Conservation (phyloP, 2,888 invertebrate genomes). For the Acanthococcus lagerstroemiae region DNA sequence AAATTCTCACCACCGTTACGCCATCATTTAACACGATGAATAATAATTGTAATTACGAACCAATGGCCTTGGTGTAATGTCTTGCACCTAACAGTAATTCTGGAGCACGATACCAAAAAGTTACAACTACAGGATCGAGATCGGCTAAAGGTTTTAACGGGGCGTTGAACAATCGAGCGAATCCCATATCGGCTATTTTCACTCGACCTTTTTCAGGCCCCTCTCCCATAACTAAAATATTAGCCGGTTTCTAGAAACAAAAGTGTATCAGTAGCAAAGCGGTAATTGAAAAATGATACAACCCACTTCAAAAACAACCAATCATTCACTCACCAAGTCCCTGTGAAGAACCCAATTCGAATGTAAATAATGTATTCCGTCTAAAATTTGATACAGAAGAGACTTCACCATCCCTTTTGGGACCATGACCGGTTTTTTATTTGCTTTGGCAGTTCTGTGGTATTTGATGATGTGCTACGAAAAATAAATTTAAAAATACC, state of each 20-base stretch:
- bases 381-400: conserved; percentile 90
- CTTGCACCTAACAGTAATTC: conserved; percentile 87
- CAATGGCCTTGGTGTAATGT: conserved; percentile 96
- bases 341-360: conserved; percentile 98
- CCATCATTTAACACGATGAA: too few species aligned
- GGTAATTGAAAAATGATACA: too few species aligned
- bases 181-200: conserved; percentile 99
- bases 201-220: conserved; percentile 92
- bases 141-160: conserved; percentile 95
- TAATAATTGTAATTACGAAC: too few species aligned
- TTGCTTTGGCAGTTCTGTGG: conserved; percentile 93
- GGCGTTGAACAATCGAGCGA: conserved; percentile 93
- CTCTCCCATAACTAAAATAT: conserved; percentile 99
- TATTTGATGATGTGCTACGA: conserved; percentile 90
- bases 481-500: conserved; percentile 30
- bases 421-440: conserved; percentile 92
- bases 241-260: conserved; percentile 80
- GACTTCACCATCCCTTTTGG: conserved; percentile 97
- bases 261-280: not conserved
- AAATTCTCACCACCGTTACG: not conserved
- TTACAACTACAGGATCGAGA: conserved; percentile 97
- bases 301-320: conserved; percentile 16
- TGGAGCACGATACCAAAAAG: conserved; percentile 98
- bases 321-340: conserved; percentile 60
- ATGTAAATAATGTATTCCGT: conserved; percentile 97